Base-by-base conservation (phyloP, 2,888 invertebrate species). In the Zelleria hepariella region DNA sequence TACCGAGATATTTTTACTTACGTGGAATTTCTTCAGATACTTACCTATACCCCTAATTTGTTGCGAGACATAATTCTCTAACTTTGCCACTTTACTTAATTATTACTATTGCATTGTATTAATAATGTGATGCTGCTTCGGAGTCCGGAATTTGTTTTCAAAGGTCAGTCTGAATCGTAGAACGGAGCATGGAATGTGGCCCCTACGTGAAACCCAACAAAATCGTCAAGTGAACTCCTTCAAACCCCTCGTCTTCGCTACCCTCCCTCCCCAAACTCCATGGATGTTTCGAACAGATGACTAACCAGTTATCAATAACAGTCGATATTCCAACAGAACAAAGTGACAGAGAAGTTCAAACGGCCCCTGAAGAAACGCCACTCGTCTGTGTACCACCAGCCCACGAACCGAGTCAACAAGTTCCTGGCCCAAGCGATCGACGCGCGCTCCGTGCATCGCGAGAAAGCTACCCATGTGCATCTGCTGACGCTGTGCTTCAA, bases 391-490 rank as follows among this genome's bases (percentile, higher is more conserved):
- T 94, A 95, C 82, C 95, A 96, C 86, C 95, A 96, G 83, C 95
- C 96, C 42, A 94, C 94, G 47, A 97, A 96, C 86, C 92, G 97
- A 66, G 96, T 97, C 61, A 97, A 97, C 90, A 96, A 96, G 80
- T 96, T 95, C 85, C 90, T 97, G 71, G 94, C 95, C 62, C 96
- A 96, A 84, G 96, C 96, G 27, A 96, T 97, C 68, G 95, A 96
- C 77, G 96, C 96, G 32, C 91, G 97, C 64, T 95, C 95, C 73
- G 95, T 97, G 62, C 96, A 97, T 77, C 91, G 95, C 62, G 96
- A 97, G 81, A 97, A 97, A 83, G 94, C 95, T 23, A 94, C 94
- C 58, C 96, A 97, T 75, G 96, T 97, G 58, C 96, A 96, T 76
- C 91, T 95, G 57, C 83, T 96, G 62, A 96, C 96, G 4, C 87